A percentile compares a stretch with the other conserved stretches of the same genome.
Evolutionary conservation across 2,888 invertebrate species (phyloP).

Genomic region (Amiota minor): DNA sequence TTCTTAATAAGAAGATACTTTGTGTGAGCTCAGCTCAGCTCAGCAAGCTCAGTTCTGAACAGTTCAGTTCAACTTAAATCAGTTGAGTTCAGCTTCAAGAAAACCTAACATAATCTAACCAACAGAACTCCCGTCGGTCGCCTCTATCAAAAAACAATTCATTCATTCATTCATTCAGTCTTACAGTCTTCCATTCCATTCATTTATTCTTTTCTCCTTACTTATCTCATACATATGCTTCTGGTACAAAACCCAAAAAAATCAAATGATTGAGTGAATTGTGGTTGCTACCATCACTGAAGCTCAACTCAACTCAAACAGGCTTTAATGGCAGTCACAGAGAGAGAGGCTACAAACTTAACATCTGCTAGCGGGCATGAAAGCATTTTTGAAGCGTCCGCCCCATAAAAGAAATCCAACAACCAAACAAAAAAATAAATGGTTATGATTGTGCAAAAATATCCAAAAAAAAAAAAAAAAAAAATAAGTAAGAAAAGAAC

Average conservation of each 20-base stretch:
- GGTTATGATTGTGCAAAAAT: slow-evolving; percentile 20
- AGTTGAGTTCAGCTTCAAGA: too few relatives aligned
- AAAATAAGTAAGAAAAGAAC: background rate
- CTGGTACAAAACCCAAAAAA: too few relatives aligned
- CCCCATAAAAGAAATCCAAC: slow-evolving; percentile 10
- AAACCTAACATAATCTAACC: too few relatives aligned
- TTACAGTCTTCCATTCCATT: too few relatives aligned
- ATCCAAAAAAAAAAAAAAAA: slow-evolving; percentile 6
- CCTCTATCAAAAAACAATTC: too few relatives aligned
- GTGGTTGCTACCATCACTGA: too few relatives aligned
- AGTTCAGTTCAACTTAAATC: background rate
- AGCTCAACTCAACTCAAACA: too few relatives aligned
- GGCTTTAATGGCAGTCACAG: background rate
- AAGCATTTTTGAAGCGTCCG: slow-evolving; percentile 10
- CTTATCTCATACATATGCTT: too few relatives aligned
- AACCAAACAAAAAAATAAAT: background rate
- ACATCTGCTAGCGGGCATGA: slow-evolving; percentile 17
- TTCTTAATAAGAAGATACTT: slow-evolving; percentile 30
- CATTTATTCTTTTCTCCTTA: too few relatives aligned
- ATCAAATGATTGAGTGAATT: too few relatives aligned
- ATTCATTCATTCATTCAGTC: too few relatives aligned
- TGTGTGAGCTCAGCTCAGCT: slow-evolving; percentile 7
- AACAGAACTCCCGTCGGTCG: too few relatives aligned
- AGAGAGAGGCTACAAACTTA: background rate
- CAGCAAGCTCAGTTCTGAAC: background rate